Conservation (phyloP, 2,797 vertebrate species). For the Bufotes viridis region DNA sequence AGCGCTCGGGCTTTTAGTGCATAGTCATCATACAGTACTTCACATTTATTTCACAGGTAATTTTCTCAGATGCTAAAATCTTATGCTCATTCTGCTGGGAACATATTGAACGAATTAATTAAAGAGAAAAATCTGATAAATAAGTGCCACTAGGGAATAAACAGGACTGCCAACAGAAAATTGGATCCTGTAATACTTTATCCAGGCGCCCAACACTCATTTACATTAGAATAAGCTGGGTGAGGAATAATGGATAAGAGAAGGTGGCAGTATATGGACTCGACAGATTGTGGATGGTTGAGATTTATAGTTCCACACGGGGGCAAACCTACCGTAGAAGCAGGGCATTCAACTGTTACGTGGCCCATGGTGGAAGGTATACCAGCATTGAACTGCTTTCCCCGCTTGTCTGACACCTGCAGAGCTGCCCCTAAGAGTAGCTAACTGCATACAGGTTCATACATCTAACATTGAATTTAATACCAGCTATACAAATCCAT, state of each 20-base stretch:
- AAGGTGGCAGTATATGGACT: not conserved
- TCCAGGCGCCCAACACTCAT: not conserved
- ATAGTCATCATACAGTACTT: not conserved
- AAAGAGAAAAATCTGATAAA: slow-evolving; percentile 28
- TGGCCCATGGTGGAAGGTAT: too few relatives aligned
- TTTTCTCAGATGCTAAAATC: slow-evolving; percentile 16
- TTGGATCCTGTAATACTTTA: not conserved
- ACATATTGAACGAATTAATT: slow-evolving; percentile 47
- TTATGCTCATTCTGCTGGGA: slow-evolving; percentile 12
- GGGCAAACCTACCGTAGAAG: not conserved
- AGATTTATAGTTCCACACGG: not conserved
- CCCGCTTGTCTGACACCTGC: too few relatives aligned
- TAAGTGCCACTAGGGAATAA: slow-evolving; percentile 18
- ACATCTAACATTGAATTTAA: too few relatives aligned
- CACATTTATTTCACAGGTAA: not conserved
- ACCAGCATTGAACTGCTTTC: too few relatives aligned
- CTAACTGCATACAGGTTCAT: too few relatives aligned
- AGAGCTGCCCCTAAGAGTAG: too few relatives aligned
- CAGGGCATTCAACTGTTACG: too few relatives aligned
- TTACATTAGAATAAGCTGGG: not conserved
- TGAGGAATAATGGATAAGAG: not conserved
- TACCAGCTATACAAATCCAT: too few relatives aligned
- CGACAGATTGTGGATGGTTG: not conserved
- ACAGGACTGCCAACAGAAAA: slow-evolving; percentile 5
- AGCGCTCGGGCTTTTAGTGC: too few relatives aligned